Percentiles rank a stretch among this genome's conserved stretches.
These are phyloP conservation scores for Chionoecetes opilio DNA, from an alignment of 1,140 invertebrate genomes.

Conservation along the genomic window DNA sequence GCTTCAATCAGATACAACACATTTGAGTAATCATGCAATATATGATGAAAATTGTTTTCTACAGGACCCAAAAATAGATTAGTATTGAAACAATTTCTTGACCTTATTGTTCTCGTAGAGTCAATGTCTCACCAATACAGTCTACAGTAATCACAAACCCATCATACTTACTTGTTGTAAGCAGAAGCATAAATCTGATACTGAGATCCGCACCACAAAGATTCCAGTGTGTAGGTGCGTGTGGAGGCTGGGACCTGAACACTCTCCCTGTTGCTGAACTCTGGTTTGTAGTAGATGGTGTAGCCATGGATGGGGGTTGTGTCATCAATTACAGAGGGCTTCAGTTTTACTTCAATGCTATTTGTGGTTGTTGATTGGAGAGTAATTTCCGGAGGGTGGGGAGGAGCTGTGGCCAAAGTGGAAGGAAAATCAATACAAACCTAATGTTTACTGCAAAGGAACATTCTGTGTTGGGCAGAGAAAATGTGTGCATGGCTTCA, in stretches of 20 bases:
- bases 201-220: conserved; percentile 94
- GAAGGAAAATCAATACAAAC: conserved; percentile 69
- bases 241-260: conserved; percentile 85
- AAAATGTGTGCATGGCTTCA: too few relatives aligned
- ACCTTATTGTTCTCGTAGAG: too few relatives aligned
- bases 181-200: conserved; percentile 96
- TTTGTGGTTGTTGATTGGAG: conserved; percentile 93
- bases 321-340: conserved; percentile 88
- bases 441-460: background rate
- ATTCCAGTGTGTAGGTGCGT: conserved; percentile 93
- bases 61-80: too few relatives aligned
- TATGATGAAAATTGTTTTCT: too few relatives aligned
- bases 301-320: conserved; percentile 92
- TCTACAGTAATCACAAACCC: background rate
- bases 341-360: conserved; percentile 91
- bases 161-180: conserved; percentile 90
- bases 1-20: too few relatives aligned
- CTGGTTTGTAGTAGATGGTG: conserved; percentile 96
- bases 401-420: conserved; percentile 88
- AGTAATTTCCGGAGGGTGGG: conserved; percentile 91
- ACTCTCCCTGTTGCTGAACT: conserved; percentile 95
- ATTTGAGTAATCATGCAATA: too few relatives aligned
- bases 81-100: too few relatives aligned
- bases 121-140: background rate
- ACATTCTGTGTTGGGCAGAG: too few relatives aligned